phyloP scores from a whole-genome alignment of 2,888 invertebrate species.

The Campoletis raptor region DNA sequence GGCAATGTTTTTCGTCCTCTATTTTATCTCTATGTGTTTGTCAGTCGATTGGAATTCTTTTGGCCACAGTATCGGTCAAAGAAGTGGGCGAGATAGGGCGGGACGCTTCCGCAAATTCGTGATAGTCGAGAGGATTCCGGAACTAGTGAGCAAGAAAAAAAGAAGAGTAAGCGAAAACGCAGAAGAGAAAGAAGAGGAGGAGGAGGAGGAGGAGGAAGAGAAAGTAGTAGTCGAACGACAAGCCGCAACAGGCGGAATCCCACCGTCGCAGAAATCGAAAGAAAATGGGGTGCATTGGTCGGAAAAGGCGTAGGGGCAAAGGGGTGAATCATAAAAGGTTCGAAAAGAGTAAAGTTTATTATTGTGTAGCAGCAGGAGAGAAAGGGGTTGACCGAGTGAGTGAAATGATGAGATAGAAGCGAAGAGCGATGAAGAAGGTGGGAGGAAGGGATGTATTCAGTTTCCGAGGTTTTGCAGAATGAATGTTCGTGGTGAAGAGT shows the following conservation, averaged over 20 bases:
- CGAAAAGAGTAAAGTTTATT: slow-evolving; percentile 63
- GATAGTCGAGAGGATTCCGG: slow-evolving; percentile 59
- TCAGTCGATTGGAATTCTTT: slow-evolving; percentile 63
- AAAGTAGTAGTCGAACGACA: slow-evolving; percentile 39
- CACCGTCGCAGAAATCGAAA: slow-evolving; percentile 24
- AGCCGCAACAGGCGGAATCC: slow-evolving; percentile 64
- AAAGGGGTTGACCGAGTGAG: slow-evolving; percentile 45
- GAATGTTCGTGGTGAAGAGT: slow-evolving; percentile 47
- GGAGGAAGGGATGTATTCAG: slow-evolving; percentile 49
- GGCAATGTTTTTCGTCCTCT: slow-evolving; percentile 26
- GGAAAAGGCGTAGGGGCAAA: background rate
- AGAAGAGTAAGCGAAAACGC: background rate
- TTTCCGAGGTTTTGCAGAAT: slow-evolving; percentile 59
- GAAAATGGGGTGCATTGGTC: slow-evolving; percentile 43
- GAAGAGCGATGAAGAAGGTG: slow-evolving; percentile 1
- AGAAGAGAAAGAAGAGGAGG: background rate
- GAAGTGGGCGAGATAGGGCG: slow-evolving; percentile 9
- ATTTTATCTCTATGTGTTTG: slow-evolving; percentile 26
- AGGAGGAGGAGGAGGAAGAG: background rate
- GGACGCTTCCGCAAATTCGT: slow-evolving; percentile 46
- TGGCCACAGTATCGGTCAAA: slow-evolving; percentile 53
- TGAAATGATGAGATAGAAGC: slow-evolving; percentile 13
- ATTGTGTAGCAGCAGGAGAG: slow-evolving; percentile 55
- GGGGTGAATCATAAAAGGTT: slow-evolving; percentile 19
- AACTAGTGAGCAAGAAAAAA: slow-evolving; percentile 33